Conservation (phyloP, 2,113 vertebrate species). For the Sardina pilchardus region DNA sequence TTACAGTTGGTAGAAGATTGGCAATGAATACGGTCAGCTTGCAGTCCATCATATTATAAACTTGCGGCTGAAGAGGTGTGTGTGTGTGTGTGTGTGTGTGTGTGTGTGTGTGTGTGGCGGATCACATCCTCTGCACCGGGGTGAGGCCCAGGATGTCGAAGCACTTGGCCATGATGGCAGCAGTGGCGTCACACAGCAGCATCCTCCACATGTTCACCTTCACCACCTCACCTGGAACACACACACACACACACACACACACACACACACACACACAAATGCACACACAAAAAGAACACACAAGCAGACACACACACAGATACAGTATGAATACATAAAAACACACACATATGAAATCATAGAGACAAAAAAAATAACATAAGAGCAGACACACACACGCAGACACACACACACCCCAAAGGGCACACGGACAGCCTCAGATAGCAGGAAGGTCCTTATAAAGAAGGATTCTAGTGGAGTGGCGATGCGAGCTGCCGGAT, state of each 20-base stretch:
- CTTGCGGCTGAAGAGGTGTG: not conserved
- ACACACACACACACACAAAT: no score
- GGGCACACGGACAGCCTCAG: not conserved
- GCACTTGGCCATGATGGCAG: conserved; percentile 88
- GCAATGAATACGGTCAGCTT: not conserved
- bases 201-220: conserved; percentile 96
- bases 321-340: no score
- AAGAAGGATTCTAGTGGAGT: not conserved
- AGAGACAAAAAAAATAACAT: not conserved
- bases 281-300: not conserved
- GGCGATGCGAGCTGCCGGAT: not conserved
- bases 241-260: not conserved
- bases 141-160: conserved; percentile 92
- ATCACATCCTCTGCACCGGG: conserved; percentile 92
- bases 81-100: not conserved
- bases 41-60: not conserved
- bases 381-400: not conserved
- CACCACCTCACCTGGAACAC: conserved; percentile 80
- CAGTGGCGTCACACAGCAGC: conserved; percentile 90
- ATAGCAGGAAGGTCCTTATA: not conserved
- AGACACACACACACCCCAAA: not conserved
- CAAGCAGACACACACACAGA: not conserved
- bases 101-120: not conserved
- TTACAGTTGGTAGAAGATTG: not conserved
- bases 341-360: no score